phyloP scores from a whole-genome alignment of 2,797 vertebrate genomes.

The Numenius phaeopus region DNA sequence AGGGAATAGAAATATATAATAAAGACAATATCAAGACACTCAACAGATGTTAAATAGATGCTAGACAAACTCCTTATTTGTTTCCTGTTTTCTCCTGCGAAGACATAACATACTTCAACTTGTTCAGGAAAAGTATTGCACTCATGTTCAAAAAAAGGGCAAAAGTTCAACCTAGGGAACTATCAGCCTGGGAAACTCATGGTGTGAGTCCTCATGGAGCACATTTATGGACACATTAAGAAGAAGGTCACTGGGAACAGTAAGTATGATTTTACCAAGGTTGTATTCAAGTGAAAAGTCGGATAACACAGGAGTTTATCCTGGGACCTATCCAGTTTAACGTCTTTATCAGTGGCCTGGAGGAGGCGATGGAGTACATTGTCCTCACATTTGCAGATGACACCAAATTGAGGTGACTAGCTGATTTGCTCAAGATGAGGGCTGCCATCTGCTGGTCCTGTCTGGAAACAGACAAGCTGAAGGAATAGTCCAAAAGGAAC shows the following conservation, averaged over 20 bases:
- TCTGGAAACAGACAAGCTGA: neutral
- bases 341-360: neutral
- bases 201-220: neutral
- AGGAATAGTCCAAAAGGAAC: neutral
- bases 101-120: neutral
- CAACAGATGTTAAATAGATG: neutral
- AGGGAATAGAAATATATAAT: neutral
- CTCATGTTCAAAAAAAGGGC: neutral
- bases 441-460: neutral
- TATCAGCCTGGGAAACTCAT: neutral
- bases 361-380: neutral
- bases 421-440: neutral
- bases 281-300: neutral
- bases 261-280: neutral
- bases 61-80: neutral
- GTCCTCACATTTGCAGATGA: neutral
- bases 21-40: neutral
- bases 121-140: neutral
- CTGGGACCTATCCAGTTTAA: neutral
- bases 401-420: neutral
- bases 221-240: neutral
- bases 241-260: neutral
- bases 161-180: neutral
- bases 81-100: neutral
- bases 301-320: neutral